Evolutionary conservation across 2,888 invertebrate genomes (phyloP).

Genomic region (Cheilosia pagana): DNA sequence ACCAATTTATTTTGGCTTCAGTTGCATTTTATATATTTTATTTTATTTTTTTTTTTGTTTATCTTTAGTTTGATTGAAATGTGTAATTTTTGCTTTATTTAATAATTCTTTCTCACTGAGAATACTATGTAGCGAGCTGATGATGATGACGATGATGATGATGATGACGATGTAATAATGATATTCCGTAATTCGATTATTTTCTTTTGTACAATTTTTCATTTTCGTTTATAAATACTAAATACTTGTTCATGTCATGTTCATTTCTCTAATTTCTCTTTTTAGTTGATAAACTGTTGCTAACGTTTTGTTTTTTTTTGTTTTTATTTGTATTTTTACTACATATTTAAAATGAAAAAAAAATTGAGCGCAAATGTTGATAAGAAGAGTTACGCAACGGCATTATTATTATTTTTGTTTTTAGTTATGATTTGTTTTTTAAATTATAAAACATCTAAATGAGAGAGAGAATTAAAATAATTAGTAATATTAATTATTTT

Average conservation of each 20-base stretch:
- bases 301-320: constrained; percentile 40
- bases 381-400: constrained; percentile 65
- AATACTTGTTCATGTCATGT: constrained; percentile 56
- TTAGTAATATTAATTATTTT: constrained; percentile 80
- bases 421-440: constrained; percentile 75
- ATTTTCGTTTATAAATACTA: constrained; percentile 55
- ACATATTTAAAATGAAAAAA: constrained; percentile 56
- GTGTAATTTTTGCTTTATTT: constrained; percentile 11
- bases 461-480: constrained; percentile 80
- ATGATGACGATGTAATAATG: constrained; percentile 67
- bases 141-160: constrained; percentile 65
- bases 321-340: constrained; percentile 52
- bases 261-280: constrained; percentile 49
- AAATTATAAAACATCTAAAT: constrained; percentile 77
- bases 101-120: constrained; percentile 63
- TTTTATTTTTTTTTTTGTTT: constrained; percentile 13
- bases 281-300: constrained; percentile 61
- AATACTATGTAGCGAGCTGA: constrained; percentile 38
- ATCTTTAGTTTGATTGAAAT: constrained; percentile 13
- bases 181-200: constrained; percentile 66
- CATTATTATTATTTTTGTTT: constrained; percentile 66
- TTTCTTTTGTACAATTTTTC: constrained; percentile 61
- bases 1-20: constrained; percentile 71
- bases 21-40: constrained; percentile 63
- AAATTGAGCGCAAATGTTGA: constrained; percentile 61